These are phyloP conservation scores for Noctuana brunneofusca DNA, from an alignment of 2,888 invertebrate species.

Conservation along the genomic window DNA sequence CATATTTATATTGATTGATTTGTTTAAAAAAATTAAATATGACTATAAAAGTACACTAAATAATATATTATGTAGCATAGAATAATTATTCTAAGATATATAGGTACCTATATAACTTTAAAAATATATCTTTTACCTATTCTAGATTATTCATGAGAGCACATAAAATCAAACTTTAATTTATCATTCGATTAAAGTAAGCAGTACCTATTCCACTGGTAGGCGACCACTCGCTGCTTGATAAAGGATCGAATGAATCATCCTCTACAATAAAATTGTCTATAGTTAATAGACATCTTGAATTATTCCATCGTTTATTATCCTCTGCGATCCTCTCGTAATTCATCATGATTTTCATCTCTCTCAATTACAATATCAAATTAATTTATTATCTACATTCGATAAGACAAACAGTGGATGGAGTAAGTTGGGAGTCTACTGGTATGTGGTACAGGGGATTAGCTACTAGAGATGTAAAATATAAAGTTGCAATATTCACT, in stretches of 20 bases:
- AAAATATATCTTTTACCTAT: background rate
- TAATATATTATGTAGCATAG: no score
- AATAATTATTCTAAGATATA: no score
- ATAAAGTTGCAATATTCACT: no score
- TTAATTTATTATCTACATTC: slow-evolving; percentile 48
- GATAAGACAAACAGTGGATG: slow-evolving; percentile 45
- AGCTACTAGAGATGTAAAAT: background rate
- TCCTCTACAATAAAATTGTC: slow-evolving; percentile 30
- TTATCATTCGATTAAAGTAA: slow-evolving; percentile 24
- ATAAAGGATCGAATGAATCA: slow-evolving; percentile 29
- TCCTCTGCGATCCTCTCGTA: slow-evolving; percentile 33
- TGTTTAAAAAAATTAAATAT: no score
- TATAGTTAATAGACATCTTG: slow-evolving; percentile 22
- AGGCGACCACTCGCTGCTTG: slow-evolving; percentile 28
- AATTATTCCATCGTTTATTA: slow-evolving; percentile 35
- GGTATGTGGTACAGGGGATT: slow-evolving; percentile 30
- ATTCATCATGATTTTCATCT: slow-evolving; percentile 46
- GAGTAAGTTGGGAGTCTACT: slow-evolving; percentile 29
- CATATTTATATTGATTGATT: no score
- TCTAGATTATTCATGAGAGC: background rate
- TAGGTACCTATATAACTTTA: no score
- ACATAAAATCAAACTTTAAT: slow-evolving; percentile 16
- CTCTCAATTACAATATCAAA: slow-evolving; percentile 45
- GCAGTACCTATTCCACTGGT: slow-evolving; percentile 1
- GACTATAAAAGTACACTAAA: no score